Evolutionary conservation across 2,888 invertebrate genomes (phyloP), one percentile per base, ranked within the genome.

Genomic region (Monochamus alternatus): DNA sequence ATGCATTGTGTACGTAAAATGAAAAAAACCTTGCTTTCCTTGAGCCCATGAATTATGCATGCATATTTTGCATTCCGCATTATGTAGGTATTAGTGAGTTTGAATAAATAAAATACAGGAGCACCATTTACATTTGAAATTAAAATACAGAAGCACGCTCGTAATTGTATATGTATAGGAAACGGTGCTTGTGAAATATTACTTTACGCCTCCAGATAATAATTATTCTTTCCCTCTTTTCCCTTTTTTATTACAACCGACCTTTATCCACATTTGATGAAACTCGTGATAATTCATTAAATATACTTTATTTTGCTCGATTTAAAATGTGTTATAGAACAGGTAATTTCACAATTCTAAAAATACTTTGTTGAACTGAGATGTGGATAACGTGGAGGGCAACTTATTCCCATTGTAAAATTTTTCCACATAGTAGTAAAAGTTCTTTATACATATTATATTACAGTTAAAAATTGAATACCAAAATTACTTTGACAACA

Each of bases 51-150:
- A 55, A 55, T 55, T 14, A 55, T 55, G 55, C n/a, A 55, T 55
- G 55, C 5, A 55, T n/a, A 55, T 55, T 55, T 55, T 55, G 55
- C 55, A 55, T 55, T 55, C 55, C 12, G 14, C 14, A 55, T 55
- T 55, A 55, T 55, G 55, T n/a, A 55, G 22, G 55, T n/a, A 55
- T 55, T 55, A 55, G 55, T 22, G 55, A 55, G 55, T 55, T 22
- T 55, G 55, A 55, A 55, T 55, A 55, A 55, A 55, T 55, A 55
- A 55, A 55, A 55, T n/a, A 22, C 10, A n/a, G 55, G n/a, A 55
- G 55, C 55, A 22, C 55, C 55, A 55, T 55, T 55, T 55, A 55
- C 55, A 55, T 55, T 55, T 55, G 3, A 22, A 55, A 55, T 55
- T 55, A 55, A 55, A 55, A 55, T 55, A 55, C 55, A 5, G 55